Base-by-base conservation (phyloP, 2,797 vertebrate species). In the Lithobates pipiens region DNA sequence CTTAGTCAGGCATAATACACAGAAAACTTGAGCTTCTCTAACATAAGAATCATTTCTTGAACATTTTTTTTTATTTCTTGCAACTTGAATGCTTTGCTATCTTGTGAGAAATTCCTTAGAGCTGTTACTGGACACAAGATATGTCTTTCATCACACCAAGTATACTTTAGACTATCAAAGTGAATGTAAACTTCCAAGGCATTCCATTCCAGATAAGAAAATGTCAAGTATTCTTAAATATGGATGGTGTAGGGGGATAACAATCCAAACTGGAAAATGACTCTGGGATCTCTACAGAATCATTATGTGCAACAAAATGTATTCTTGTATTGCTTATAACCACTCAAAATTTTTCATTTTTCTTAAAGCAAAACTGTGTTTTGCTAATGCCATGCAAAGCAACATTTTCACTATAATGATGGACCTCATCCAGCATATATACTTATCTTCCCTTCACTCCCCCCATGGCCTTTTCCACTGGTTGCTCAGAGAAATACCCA, bases 141-240 rank as follows among this genome's bases (percentile, higher is more conserved):
- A 76, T 50, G 42, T 50, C 82, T 76, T 82, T 82, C 71, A 75
- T 39, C 74, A 63, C 32, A 23, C 23, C 74, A 77, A 83, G 74
- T 77, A 70, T 63, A 68, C 82, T 83, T 77, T 23, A 77, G 42
- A 15, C 76, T 76, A 76, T 76, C 82, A 54, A 57, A 39, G 74
- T 57, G 46, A 76, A 69, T 70, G 34, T 76, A 77, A 69, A 50
- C 74, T 77, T 83, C 25, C 27, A 39, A 77, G 23, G 74, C 27
- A 68, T 76, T 67, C 75, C 32, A 76, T 15, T 63, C 5, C 61
- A 77, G 74, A 70, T 36, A 69, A 77, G 42, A 21, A 54, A 39
- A 83, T 57, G 15, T 42, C 65, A 83, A 54, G 54, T 76, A 76
- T 76, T 69, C 32, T 36, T 50, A 13, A 46, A 29, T 79, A 79